These are phyloP conservation scores for Crocodylus rhombifer DNA, from an alignment of 2,797 vertebrate genomes.

Conservation along the genomic window DNA sequence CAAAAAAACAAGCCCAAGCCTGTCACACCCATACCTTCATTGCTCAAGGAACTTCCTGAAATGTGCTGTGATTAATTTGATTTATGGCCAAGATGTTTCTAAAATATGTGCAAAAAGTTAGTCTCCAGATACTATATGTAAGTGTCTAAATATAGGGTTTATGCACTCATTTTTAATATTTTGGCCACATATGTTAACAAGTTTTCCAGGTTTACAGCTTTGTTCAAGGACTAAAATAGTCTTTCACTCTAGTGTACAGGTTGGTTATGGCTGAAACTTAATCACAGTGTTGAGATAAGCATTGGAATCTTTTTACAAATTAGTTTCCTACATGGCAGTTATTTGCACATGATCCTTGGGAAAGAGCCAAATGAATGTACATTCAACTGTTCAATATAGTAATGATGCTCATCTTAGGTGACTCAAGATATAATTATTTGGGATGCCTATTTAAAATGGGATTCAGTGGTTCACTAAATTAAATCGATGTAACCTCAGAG, in stretches of 20 bases:
- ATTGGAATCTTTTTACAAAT: neutral
- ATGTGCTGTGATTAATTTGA: neutral
- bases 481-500: neutral
- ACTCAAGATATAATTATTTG: neutral
- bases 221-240: conserved; percentile 21
- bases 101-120: neutral
- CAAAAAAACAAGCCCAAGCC: neutral
- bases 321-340: neutral
- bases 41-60: neutral
- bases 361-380: neutral
- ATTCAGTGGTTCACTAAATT: neutral
- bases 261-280: neutral
- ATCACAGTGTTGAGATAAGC: neutral
- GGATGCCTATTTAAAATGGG: conserved; percentile 11
- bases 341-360: neutral
- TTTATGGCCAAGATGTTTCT: neutral
- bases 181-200: neutral
- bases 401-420: conserved; percentile 2
- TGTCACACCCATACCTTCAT: neutral
- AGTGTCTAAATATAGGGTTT: neutral
- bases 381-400: neutral
- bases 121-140: neutral
- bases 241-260: neutral
- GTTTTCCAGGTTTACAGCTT: conserved; percentile 1
- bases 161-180: neutral